A percentile compares a stretch with the other conserved stretches of the same genome.
Conservation (phyloP, 2,888 invertebrate genomes). For the Mythimna impura region DNA sequence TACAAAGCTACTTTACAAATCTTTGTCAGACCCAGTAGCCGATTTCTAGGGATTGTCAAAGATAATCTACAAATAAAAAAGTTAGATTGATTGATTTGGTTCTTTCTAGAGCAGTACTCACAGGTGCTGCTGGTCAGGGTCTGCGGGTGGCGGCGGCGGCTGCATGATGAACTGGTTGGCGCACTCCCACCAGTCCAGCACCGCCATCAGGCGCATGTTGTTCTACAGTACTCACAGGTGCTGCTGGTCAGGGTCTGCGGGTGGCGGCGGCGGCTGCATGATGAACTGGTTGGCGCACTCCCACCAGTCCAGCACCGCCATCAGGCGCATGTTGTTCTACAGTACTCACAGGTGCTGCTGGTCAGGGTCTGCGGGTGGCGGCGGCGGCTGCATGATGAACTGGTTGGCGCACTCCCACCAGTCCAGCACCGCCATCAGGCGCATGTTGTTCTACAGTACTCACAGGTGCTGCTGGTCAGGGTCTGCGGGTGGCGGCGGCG, state of each 20-base stretch:
- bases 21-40: too few relatives aligned
- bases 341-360: constrained; percentile 72
- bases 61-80: too few relatives aligned
- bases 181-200: constrained; percentile 98
- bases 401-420: constrained; percentile 97
- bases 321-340: constrained; percentile 98
- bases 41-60: too few relatives aligned
- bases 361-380: constrained; percentile 78
- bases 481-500: constrained; percentile 80
- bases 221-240: too few relatives aligned
- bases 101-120: too few relatives aligned
- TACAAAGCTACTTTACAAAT: too few relatives aligned
- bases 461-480: constrained; percentile 75
- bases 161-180: constrained; percentile 94
- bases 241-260: constrained; percentile 77
- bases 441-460: constrained; percentile 99
- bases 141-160: constrained; percentile 80
- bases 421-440: constrained; percentile 97
- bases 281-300: constrained; percentile 95
- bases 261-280: constrained; percentile 86
- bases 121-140: constrained; percentile 75
- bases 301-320: constrained; percentile 98
- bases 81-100: too few relatives aligned
- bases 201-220: constrained; percentile 98
- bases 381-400: constrained; percentile 92